Evolutionary conservation across 1,140 invertebrate genomes (phyloP).

Genomic region (Aethina tumida): DNA sequence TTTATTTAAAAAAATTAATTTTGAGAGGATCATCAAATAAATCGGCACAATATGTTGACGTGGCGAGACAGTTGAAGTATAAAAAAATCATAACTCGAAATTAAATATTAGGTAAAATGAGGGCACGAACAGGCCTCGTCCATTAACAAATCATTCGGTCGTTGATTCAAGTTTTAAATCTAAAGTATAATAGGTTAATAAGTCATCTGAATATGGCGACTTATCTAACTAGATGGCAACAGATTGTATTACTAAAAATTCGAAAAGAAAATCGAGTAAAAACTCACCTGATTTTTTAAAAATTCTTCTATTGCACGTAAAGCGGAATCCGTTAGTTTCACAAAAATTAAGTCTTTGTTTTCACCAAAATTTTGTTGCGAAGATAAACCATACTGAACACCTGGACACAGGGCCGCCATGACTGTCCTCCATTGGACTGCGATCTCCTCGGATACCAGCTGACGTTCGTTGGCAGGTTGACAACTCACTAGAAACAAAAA

Average conservation of each 20-base stretch:
- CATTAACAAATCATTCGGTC: conserved; percentile 10
- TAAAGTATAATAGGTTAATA: conserved; percentile 35
- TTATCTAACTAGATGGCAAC: conserved; percentile 27
- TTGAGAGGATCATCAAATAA: conserved; percentile 12
- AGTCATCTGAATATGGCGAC: conserved; percentile 37
- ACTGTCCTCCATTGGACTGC: conserved; percentile 38
- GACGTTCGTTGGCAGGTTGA: no score
- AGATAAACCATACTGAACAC: conserved; percentile 90
- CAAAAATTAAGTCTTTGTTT: conserved; percentile 83
- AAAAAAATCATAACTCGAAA: conserved; percentile 3
- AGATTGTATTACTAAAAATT: conserved; percentile 24
- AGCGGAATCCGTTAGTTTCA: conserved; percentile 90
- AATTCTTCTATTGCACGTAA: conserved; percentile 84
- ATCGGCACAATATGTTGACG: conserved; percentile 33
- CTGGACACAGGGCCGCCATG: conserved; percentile 91
- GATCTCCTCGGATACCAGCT: conserved; percentile 26
- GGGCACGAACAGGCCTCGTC: neutral
- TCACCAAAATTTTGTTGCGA: conserved; percentile 75
- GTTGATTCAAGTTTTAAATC: conserved; percentile 18
- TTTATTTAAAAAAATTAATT: conserved; percentile 13
- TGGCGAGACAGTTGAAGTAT: conserved; percentile 20
- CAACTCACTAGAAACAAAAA: no score
- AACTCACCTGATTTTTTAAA: conserved; percentile 72
- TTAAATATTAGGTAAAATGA: conserved; percentile 6
- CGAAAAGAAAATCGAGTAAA: conserved; percentile 7